Evolutionary conservation across 2,797 vertebrate genomes (phyloP).

Genomic region (Galago senegalensis): DNA sequence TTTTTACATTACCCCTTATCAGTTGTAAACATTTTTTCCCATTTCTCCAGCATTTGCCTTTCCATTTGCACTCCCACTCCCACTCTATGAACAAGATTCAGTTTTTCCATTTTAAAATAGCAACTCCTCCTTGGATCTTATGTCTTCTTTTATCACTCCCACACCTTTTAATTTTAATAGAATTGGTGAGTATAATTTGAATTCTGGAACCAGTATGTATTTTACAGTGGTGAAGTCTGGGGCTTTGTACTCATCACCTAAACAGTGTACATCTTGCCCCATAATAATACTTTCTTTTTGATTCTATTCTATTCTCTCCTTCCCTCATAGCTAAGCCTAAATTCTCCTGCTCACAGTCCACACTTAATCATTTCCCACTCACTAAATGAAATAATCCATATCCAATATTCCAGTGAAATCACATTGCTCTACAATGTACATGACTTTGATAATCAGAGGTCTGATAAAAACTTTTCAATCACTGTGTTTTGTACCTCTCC

Average conservation of each 20-base stretch:
- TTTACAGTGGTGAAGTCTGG: not conserved
- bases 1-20: not conserved
- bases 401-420: not conserved
- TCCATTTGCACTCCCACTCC: not conserved
- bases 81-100: not conserved
- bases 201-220: not conserved
- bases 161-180: not conserved
- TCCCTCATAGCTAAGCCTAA: not conserved
- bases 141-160: not conserved
- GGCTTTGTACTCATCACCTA: not conserved
- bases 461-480: not conserved
- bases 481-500: not conserved
- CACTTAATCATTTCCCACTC: not conserved
- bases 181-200: not conserved
- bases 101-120: not conserved
- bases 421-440: not conserved
- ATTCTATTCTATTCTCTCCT: not conserved
- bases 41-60: not conserved
- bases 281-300: not conserved
- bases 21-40: not conserved
- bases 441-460: not conserved
- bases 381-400: not conserved
- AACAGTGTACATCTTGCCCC: not conserved
- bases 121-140: not conserved
- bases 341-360: not conserved